phyloP scores from a whole-genome alignment of 2,888 invertebrate species.

The Crematogaster levior region DNA sequence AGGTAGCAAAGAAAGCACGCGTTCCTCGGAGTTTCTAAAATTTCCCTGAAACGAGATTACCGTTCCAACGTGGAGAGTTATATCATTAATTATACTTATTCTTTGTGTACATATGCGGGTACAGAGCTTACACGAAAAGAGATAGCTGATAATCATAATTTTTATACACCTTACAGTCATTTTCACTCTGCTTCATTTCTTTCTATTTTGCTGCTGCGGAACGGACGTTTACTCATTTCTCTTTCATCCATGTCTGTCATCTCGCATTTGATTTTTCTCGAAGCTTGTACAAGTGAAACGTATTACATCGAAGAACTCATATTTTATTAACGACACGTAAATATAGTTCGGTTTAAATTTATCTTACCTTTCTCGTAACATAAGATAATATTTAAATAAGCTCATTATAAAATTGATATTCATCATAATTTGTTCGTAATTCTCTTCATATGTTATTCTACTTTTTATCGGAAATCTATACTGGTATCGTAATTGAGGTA shows the following conservation, averaged over 20 bases:
- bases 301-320: slow-evolving; percentile 21
- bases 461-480: slow-evolving; percentile 5
- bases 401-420: slow-evolving; percentile 25
- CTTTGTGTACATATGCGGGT: background rate
- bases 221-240: slow-evolving; percentile 16
- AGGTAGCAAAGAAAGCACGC: background rate
- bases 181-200: slow-evolving; percentile 22
- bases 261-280: slow-evolving; percentile 20
- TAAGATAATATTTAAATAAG: slow-evolving; percentile 31
- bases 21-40: background rate
- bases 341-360: slow-evolving; percentile 6
- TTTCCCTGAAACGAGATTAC: slow-evolving; percentile 25
- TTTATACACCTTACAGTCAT: slow-evolving; percentile 38
- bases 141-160: slow-evolving; percentile 40
- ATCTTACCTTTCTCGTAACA: slow-evolving; percentile 10
- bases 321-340: slow-evolving; percentile 24
- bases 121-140: background rate
- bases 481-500: background rate
- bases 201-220: background rate
- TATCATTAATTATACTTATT: slow-evolving; percentile 27
- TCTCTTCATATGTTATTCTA: slow-evolving; percentile 7
- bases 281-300: background rate
- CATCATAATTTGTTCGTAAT: slow-evolving; percentile 18
- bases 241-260: background rate
- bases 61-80: background rate